Conservation (phyloP, 1,140 invertebrate genomes). For the Tribolium castaneum region DNA sequence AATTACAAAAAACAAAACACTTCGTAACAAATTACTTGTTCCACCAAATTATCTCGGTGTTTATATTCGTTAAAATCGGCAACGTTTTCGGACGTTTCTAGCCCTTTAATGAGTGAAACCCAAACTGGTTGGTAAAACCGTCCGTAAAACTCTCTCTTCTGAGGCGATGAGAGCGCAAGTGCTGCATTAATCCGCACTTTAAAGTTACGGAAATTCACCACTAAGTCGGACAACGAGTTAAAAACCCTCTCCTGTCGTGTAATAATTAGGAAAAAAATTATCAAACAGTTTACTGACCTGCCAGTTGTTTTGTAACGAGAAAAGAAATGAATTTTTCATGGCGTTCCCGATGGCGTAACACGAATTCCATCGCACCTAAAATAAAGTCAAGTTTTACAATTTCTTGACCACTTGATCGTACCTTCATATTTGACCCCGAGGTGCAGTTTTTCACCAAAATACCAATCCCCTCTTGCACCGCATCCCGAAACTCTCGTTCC, state of each 20-base stretch:
- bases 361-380: constrained; percentile 86
- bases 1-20: constrained; percentile 1
- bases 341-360: constrained; percentile 87
- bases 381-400: constrained; percentile 13
- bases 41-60: constrained; percentile 80
- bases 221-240: constrained; percentile 64
- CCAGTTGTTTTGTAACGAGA: constrained; percentile 5
- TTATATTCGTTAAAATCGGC: constrained; percentile 84
- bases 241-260: constrained; percentile 62
- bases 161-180: constrained; percentile 75
- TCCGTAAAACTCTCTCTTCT: constrained; percentile 70
- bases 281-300: constrained; percentile 4
- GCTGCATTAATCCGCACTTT: constrained; percentile 85
- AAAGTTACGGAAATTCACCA: constrained; percentile 70
- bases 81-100: constrained; percentile 80
- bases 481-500: constrained; percentile 64
- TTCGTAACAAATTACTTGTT: constrained; percentile 67
- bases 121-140: constrained; percentile 72
- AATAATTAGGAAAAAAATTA: background rate
- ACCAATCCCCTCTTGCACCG: constrained; percentile 68
- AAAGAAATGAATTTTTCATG: constrained; percentile 74
- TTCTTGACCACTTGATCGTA: constrained; percentile 55
- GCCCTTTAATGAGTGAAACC: constrained; percentile 74
- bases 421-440: constrained; percentile 82
- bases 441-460: constrained; percentile 76